Evolutionary conservation across 2,797 vertebrate species (phyloP), one percentile per base, ranked within the genome.

Genomic region (Bradypus variegatus): DNA sequence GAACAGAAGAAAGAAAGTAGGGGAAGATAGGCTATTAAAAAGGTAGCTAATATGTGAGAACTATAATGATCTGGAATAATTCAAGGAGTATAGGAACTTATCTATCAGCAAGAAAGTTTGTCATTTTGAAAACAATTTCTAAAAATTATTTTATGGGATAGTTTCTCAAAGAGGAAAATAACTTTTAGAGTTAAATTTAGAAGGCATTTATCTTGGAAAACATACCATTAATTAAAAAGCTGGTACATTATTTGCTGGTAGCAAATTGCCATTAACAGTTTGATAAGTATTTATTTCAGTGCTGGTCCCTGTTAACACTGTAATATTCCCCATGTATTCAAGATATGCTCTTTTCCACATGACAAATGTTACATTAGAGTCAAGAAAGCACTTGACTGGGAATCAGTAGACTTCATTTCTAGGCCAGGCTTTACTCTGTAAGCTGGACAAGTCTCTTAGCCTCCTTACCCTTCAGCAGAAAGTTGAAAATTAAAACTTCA

Each of bases 61-160:
- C 10, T 38, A 33, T 19, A 33, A 36, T 33, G 19, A 58, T 27
- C 64, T 8, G 11, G 33, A 27, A 1, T 2, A 16, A 45, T 29
- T 45, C 16, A 69, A 55, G 13, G 8, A 19, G 1, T 25, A 55
- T 2, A 84, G 36, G n/a, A 25, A 31, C 19, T 79, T 8, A 50
- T 3, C 16, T n/a, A n/a, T 55, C 5, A 36, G 25, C 29, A 88
- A 92, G 5, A 36, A 2, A 55, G 10, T 82, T 72, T 83, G 13
- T 23, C 23, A 81, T 50, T 72, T 87, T 90, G 16, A 67, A 87
- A 92, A 33, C 48, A 77, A 75, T 77, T 92, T 86, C 29, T 86
- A 31, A 36, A 45, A 90, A 50, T 27, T 21, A 2, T 62, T 53
- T 78, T 83, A 67, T 5, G 33, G 21, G 10, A 62, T 53, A 64